Base-by-base conservation (phyloP, 2,113 vertebrate genomes). In the Myrmecophaga tridactyla region DNA sequence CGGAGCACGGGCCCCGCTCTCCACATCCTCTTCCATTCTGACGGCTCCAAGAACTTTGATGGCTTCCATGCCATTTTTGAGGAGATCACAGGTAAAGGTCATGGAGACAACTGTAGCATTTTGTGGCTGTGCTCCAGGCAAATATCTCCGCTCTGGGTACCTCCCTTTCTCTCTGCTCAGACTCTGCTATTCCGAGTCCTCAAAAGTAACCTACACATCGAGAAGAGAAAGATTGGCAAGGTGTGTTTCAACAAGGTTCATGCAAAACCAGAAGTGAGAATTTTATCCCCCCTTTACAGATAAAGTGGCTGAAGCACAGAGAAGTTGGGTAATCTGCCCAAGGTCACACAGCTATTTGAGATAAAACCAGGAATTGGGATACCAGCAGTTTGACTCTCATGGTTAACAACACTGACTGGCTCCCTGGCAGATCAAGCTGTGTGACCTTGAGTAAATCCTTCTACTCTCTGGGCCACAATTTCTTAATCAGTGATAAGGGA, bases 41-140 rank as follows among this genome's bases (percentile, higher is more conserved):
- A 99, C 92, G 99, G 99, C 80, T 99, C 99, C 92, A 99, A 99
- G 98, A 99, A 99, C 90, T 99, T 99, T 69, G 99, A 99, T 73
- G 99, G 99, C 56, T 99, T 99, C 98, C 99, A 99, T 81, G 99
- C 99, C 62, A 98, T 98, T 85, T 99, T 99, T 98, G 99, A 99
- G 98, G 99, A 99, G 98, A 99, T 98, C 97, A 99, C 99, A 98
- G 99, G 99, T 99, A 98, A 98, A 89, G 69, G 36, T 62, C 82
- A 53, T 39, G 29, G 31, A 70, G 96, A 90, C 34, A 60, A 65
- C 56, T 53, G 67, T 17, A 10, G 60, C 21, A 4, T 29, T 96
- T 63, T 39, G 31, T 65, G 70, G 34, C 27, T 62, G 4, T 20
- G 3, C 60, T 86, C n/a, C 41, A 63, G 31, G 82, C 85, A 96